Base-by-base conservation (phyloP, 1,140 invertebrate genomes). In the Heterodera carotae region DNA sequence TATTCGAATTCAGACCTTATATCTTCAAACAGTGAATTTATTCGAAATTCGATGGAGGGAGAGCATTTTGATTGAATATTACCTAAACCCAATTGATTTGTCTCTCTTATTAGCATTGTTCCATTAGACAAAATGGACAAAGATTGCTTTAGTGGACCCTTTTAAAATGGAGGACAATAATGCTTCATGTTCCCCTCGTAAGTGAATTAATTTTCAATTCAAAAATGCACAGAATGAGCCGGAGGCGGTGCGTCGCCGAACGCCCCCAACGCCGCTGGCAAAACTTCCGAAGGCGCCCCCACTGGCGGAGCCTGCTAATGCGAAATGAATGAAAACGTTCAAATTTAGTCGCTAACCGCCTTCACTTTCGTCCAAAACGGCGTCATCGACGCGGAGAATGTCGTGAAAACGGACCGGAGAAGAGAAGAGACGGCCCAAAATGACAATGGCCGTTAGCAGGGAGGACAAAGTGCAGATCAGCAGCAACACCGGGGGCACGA, bases 361-460 rank as follows among this genome's bases (percentile, higher is more conserved):
- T 31, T 74, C 71, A 25, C 64, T 74, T 31, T 74, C 71, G 12
- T 74, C 71, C 34, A 66, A 31, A 15, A 27, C 39, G 53, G 31
- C 78, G 64, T 81, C 80, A 34, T 31, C 33, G 39, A 67, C 27
- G 27, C 77, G 74, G 27, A 83, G 66, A 72, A 83, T 82, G 29
- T 82, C 83, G 22, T 83, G 70, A 48, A 83, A 83, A 25, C 80
- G 33, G 22, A 84, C n/a, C 12, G 79, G 66, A 8, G 80, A 72
- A 27, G 82, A 84, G 69, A 83, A 83, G 33, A 83, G n/a, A 34
- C 82, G 36, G n/a, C 81, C 69, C 29, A 83, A 43, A 56, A 83
- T 75, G 12, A 83, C 83, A 71, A 83, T 83, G 8, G 48, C 34
- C 10, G 79, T 83, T 4, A 83, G 36, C n/a, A 83, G 70, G 7